These are phyloP conservation scores for Hypercompe scribonia DNA, from an alignment of 2,888 invertebrate species.

Conservation along the genomic window DNA sequence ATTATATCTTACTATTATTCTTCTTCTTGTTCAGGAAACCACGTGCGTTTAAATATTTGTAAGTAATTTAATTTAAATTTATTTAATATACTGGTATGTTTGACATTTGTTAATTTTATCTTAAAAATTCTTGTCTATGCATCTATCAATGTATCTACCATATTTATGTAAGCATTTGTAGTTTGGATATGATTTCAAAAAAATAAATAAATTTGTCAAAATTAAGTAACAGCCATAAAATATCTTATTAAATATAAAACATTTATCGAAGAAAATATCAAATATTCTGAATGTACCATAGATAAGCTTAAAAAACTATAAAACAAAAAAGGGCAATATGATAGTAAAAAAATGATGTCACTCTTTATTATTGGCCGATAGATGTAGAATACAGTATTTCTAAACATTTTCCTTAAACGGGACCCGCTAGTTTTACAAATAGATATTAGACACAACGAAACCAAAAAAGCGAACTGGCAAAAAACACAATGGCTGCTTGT, in stretches of 20 bases:
- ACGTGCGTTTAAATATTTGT: background rate
- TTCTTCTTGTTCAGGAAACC: background rate
- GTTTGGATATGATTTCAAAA: background rate
- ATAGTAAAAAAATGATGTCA: background rate
- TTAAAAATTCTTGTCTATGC: too few species aligned
- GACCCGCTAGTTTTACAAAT: conserved; percentile 45
- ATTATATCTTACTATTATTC: background rate
- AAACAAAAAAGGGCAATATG: background rate
- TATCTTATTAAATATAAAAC: background rate
- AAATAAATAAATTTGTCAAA: background rate
- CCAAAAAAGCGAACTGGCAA: conserved; percentile 39
- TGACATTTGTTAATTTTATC: too few species aligned
- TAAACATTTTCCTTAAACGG: conserved; percentile 56
- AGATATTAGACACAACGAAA: conserved; percentile 27
- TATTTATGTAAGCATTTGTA: background rate
- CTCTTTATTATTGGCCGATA: background rate
- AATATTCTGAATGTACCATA: background rate
- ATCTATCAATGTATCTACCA: background rate
- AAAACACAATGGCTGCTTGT: conserved; percentile 38
- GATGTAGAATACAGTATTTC: conserved; percentile 18
- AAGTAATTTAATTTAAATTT: background rate
- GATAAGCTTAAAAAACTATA: background rate
- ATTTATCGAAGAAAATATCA: background rate
- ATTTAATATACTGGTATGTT: too few species aligned
- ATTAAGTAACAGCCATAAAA: background rate